Base-by-base conservation (phyloP, 2,797 vertebrate genomes). In the Sandelia bainsii region DNA sequence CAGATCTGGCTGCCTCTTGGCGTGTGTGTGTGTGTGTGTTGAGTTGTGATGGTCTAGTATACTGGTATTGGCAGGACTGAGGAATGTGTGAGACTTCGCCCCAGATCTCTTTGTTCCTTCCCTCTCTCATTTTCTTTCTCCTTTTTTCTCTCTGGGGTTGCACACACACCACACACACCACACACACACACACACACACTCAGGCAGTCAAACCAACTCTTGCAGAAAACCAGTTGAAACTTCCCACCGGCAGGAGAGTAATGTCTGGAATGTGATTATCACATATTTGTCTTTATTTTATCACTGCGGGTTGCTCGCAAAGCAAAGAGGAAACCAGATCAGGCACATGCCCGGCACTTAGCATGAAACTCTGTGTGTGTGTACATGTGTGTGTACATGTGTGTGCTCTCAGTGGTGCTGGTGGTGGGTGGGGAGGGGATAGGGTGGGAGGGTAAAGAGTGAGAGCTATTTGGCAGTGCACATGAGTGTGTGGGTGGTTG, bases 401-500 rank as follows among this genome's bases (percentile, higher is more conserved):
- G 72, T 58, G 81, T 67, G 63, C 49, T 34, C n/a, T 69, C 34
- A 12, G 82, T 77, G 72, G 66, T 62, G 62, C 78, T 64, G 80
- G 61, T 73, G 79, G 80, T 84, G 82, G 76, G 76, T 59, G 73
- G 77, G 37, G 66, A 78, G 76, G 62, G 78, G 72, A 69, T 46
- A 39, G 83, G 75, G 83, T 69, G 78, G 84, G 87, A 81, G 86
- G 76, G 80, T 85, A 80, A 83, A 85, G 86, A 81, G 82, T 72
- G 87, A 80, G 89, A 84, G 89, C 89, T 92, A 82, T 93, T 92
- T 90, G 85, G 90, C 87, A 90, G 86, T 83, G 89, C 90, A 90
- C 86, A 90, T 91, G 91, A 91, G 90, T 88, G 89, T 92, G 93
- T 94, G 92, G 92, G 92, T 88, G 93, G 91, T 84, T 93, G 91